Percentiles rank a stretch among this genome's conserved stretches.
phyloP scores from a whole-genome alignment of 2,797 vertebrate genomes.

The Malurus leucopterus region DNA sequence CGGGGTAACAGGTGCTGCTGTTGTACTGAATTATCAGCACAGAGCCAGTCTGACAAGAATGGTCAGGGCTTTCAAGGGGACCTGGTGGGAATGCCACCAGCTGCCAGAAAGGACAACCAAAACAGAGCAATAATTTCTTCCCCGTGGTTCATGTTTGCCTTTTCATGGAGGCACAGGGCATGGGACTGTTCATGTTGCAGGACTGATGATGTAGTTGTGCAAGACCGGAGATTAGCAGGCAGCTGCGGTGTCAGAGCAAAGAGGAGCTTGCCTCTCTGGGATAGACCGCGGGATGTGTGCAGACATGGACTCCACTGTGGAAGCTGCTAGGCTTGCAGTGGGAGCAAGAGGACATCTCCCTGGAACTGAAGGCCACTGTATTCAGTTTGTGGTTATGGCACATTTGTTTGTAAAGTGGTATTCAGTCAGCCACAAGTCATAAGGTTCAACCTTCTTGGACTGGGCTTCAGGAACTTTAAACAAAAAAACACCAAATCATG shows the following conservation, averaged over 20 bases:
- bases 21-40: neutral
- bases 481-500: conserved; percentile 21
- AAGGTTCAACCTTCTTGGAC: conserved; percentile 5
- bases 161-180: neutral
- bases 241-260: neutral
- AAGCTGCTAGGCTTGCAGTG: neutral
- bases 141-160: neutral
- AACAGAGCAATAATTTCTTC: neutral
- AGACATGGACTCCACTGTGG: neutral
- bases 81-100: neutral
- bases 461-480: conserved; percentile 15
- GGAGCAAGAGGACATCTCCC: neutral
- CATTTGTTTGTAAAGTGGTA: conserved; percentile 24
- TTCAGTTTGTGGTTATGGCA: conserved; percentile 21
- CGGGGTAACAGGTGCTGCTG: neutral
- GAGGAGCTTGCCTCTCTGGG: neutral
- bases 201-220: neutral
- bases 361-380: conserved; percentile 19
- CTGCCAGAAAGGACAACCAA: neutral
- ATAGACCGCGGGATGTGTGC: neutral
- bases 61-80: neutral
- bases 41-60: neutral
- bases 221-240: neutral
- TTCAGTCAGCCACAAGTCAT: conserved; percentile 36
- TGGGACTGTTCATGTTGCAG: neutral